Evolutionary conservation across 2,113 vertebrate genomes (phyloP), one percentile per base, ranked within the genome.

Genomic region (Himantopus leucocephalus): DNA sequence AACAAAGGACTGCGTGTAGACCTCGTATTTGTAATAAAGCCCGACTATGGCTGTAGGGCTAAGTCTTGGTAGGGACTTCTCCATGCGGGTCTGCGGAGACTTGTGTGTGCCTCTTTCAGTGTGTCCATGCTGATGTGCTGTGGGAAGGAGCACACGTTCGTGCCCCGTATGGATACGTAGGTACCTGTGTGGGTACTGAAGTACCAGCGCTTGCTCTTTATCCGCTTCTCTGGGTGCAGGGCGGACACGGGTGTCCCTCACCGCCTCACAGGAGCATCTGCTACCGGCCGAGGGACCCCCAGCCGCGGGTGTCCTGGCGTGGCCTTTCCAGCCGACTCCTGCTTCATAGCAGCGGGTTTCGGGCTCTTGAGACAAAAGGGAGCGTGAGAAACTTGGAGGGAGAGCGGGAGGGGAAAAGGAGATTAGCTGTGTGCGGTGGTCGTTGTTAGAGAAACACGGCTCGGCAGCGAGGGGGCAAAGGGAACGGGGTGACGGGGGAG

Each of bases 101-200:
- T 12, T 2, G 1, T 2, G 18, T 8, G 10, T 18, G 63, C 27
- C 43, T 15, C 62, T 58, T 14, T 2, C n/a, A 6, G 30, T 4
- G 55, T 3, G 15, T 5, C 71, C 14, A 0, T 2, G 0, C 17
- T 0, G 0, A n/a, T 2, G 39, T 10, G 1, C 43, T 3, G 4
- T 2, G 74, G 37, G 5, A 27, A 66, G 64, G n/a, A 53, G 39
- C 5, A 6, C 2, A 1, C 2, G 1, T 13, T 41, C 4, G 0
- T 13, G 52, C 39, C 52, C 58, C 10, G 0, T 32, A 1, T 1
- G 59, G 68, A 26, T 5, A 9, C 27, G 14, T 5, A 23, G 48
- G n/a, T 68, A 56, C 85, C 35, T 14, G 29, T 3, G 66, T 8
- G 48, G 55, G 9, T 32, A 5, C 37, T 9, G 17, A 47, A 23